Evolutionary conservation across 1,140 invertebrate species (phyloP), one percentile per base, ranked within the genome.

Genomic region (Limonius californicus): DNA sequence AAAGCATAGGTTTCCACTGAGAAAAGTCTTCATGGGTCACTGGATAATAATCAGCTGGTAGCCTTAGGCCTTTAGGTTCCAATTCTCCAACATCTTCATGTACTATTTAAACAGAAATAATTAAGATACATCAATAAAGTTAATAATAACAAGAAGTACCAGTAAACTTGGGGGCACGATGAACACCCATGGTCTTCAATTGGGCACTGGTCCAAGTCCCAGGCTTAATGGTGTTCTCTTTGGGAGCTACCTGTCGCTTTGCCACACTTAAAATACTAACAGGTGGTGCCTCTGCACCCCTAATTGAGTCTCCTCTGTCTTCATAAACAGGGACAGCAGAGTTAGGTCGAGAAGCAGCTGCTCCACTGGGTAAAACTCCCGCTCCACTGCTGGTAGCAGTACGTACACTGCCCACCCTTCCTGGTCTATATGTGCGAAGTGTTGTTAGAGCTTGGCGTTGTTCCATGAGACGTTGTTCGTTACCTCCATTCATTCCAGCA

Each of bases 401-500:
- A 18, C 73, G 59, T 18, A 82, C 64, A 78, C 78, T 67, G 82
- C 63, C 64, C 3, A 73, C 71, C 45, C 62, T 62, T 6, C 71
- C 73, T 30, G 63, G 77, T 68, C 84, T 86, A 66, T 86, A 85
- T 2, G 84, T 79, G 66, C 80, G 78, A 42, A 90, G 74, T 7
- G 87, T 88, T 62, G 86, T 88, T 61, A 91, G 78, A 14, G 88
- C 89, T 67, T 86, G 83, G 61, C 89, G 80, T 65, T 86, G 86
- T 70, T 89, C 86, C 1, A 84, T 76, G 57, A 87, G 77, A 35
- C 81, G 75, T 75, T 78, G 77, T 73, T 87, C 71, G 66, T 87
- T 75, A 65, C 78, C 65, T 76, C 87, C 79, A 76, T 82, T 77
- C 81, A 84, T 43, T n/a, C n/a, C 83, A 78, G 83, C 79, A 78